Base-by-base conservation (phyloP, 2,113 vertebrate species). In the Collichthys lucidus region DNA sequence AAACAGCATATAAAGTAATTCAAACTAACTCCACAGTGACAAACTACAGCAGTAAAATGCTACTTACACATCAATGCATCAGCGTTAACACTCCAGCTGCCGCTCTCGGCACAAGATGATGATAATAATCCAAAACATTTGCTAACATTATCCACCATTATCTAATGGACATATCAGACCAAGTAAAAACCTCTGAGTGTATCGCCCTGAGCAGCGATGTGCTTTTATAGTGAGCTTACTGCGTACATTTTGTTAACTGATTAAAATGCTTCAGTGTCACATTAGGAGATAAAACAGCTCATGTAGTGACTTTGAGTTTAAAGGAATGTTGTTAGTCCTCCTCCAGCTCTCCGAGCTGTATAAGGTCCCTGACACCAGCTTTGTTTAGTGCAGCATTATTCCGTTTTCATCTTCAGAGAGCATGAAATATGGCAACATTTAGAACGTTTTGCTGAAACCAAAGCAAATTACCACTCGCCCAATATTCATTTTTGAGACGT, bases 401-500 rank as follows among this genome's bases (percentile, higher is more conserved):
- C 22, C 29, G n/a, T 17, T 79, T 44, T 52, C 11, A 46, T 56
- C 35, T 71, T 46, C 9, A 11, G 59, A n/a, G 4, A 50, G 20
- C 57, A 24, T 61, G 7, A 68, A 29, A 62, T 8, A 68, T 20
- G 15, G 15, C 35, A 49, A 11, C 60, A 79, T 60, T 17, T 22
- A 14, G 55, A 31, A 68, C 47, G 20, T 68, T 40, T 40, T 67
- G 35, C 81, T 67, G 53, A 67, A 67, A 60, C 65, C 42, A 40
- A 72, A 53, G 52, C 22, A 65, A 55, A 70, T 64, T 29, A 52
- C 60, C 3, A 11, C 9, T 50, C n/a, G 15, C 56, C 42, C 47
- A 29, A 15, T 42, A 26, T 67, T 14, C 6, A 24, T 60, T 76
- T 65, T 49, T 9, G 5, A 61, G 35, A 31, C 59, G 22, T 55